These are phyloP conservation scores for Ptychodera flava DNA, from an alignment of 35 echinoderm and acorn worm species.

Conservation along the genomic window DNA sequence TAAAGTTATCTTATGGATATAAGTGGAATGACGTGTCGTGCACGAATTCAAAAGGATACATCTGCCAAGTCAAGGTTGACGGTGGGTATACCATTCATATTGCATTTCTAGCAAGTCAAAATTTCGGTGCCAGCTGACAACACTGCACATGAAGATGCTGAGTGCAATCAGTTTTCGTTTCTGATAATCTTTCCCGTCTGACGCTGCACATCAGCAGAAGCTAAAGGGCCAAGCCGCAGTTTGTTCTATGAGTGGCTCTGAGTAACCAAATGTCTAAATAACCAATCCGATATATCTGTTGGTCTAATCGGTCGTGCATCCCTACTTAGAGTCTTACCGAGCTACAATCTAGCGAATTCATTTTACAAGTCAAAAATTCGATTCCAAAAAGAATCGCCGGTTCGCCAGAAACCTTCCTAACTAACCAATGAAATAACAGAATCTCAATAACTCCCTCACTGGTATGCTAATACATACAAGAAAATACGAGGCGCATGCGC, in stretches of 20 bases:
- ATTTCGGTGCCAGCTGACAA: not conserved
- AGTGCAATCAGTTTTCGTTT: not conserved
- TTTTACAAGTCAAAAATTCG: too few species aligned
- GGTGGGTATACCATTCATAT: not conserved
- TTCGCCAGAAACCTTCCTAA: too few species aligned
- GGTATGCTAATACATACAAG: too few species aligned
- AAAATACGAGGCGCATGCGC: not conserved
- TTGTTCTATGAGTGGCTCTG: too few species aligned
- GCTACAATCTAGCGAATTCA: too few species aligned
- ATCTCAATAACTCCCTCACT: too few species aligned
- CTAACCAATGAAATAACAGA: too few species aligned
- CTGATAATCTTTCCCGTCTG: not conserved
- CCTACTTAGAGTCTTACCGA: too few species aligned
- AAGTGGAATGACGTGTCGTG: not conserved
- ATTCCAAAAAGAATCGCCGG: too few species aligned
- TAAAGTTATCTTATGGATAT: not conserved
- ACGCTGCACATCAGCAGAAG: not conserved
- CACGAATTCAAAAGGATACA: not conserved
- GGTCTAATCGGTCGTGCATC: too few species aligned
- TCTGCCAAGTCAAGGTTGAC: not conserved
- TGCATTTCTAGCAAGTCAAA: not conserved
- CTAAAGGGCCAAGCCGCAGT: not conserved
- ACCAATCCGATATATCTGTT: too few species aligned
- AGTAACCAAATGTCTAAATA: too few species aligned
- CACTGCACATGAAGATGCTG: not conserved